phyloP scores from a whole-genome alignment of 53 echinoderm and acorn worm genomes.

The Hippasteria phrygiana region DNA sequence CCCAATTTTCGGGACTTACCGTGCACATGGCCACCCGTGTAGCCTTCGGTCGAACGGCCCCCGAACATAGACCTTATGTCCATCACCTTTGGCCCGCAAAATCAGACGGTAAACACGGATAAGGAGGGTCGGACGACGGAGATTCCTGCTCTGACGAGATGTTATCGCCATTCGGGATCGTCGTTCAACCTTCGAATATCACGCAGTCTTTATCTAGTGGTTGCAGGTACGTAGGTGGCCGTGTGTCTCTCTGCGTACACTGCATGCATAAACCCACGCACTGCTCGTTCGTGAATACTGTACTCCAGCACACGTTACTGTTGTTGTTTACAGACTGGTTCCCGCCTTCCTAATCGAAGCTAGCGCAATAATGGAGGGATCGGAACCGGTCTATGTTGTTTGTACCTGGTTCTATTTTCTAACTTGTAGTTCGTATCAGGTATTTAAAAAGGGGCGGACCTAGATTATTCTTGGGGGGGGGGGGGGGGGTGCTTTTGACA shows the following conservation, averaged over 20 bases:
- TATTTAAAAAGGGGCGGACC: background rate
- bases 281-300: background rate
- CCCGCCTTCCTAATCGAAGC: background rate
- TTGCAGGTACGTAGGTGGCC: no score
- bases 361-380: background rate
- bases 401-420: background rate
- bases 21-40: slow-evolving; percentile 81
- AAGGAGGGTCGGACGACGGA: slow-evolving; percentile 52
- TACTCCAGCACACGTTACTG: background rate
- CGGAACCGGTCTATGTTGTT: background rate
- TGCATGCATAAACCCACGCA: background rate
- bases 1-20: slow-evolving; percentile 60
- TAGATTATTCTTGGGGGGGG: background rate
- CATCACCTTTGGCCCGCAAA: slow-evolving; percentile 72
- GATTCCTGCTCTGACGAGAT: slow-evolving; percentile 41
- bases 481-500: no score
- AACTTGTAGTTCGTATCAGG: slow-evolving; percentile 18
- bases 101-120: slow-evolving; percentile 63
- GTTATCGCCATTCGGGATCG: slow-evolving; percentile 55
- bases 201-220: background rate
- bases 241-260: background rate
- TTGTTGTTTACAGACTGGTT: background rate
- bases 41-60: slow-evolving; percentile 85
- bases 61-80: slow-evolving; percentile 90
- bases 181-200: background rate